Conservation (phyloP, 2,888 invertebrate genomes). For the Koerneria pararmatus region DNA sequence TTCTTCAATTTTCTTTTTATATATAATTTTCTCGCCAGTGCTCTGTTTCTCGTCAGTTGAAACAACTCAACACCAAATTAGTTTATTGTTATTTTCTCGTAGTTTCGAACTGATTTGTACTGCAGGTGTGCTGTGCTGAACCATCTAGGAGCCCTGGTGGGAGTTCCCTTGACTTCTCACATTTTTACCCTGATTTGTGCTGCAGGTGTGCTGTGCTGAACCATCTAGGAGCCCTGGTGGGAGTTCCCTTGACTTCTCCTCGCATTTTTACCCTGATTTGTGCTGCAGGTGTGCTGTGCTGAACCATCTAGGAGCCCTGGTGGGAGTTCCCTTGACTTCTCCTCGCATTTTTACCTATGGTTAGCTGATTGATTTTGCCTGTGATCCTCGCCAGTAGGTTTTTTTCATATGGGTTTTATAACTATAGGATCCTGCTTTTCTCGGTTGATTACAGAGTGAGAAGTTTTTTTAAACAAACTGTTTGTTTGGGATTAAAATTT, state of each 20-base stretch:
- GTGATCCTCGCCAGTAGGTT: too few species aligned
- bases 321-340: conserved; percentile 79
- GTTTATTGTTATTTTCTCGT: conserved; percentile 80
- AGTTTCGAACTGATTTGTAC: conserved; percentile 82
- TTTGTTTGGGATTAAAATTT: too few species aligned
- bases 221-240: conserved; percentile 82
- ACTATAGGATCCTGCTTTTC: too few species aligned
- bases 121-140: conserved; percentile 88
- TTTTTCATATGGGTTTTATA: too few species aligned
- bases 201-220: conserved; percentile 88
- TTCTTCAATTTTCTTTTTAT: too few species aligned
- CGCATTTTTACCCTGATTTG: conserved; percentile 86
- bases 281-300: conserved; percentile 87
- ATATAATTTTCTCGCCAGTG: too few species aligned
- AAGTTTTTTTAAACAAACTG: too few species aligned
- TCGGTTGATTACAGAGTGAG: too few species aligned
- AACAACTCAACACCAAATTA: too few species aligned
- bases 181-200: too few species aligned
- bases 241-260: conserved; percentile 79
- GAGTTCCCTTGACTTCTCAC: conserved; percentile 80
- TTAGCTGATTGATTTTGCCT: too few species aligned
- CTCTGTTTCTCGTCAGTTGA: too few species aligned
- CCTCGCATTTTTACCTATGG: conserved; percentile 87
- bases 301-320: conserved; percentile 86
- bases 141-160: conserved; percentile 82